Evolutionary conservation across 53 echinoderm and acorn worm genomes (phyloP), one percentile per base, ranked within the genome.

Genomic region (Mesocentrotus franciscanus): DNA sequence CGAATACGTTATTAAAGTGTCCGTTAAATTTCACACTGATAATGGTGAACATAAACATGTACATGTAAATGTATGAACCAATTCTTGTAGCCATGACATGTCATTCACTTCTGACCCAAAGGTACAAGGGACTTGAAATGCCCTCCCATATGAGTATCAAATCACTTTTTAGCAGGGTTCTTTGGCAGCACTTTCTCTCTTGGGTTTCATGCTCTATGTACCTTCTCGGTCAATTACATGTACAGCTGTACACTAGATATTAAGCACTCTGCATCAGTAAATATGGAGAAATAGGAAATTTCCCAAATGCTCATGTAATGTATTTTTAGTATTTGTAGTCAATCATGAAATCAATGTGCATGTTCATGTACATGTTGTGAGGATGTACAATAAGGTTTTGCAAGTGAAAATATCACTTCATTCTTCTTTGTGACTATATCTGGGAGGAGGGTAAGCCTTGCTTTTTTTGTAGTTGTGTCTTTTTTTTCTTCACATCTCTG

Each of bases 121-220:
- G 87, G 9, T 87, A 26, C n/a, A 87, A 56, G 79, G 8, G 56
- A 85, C 9, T 22, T 55, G 18, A 15, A 4, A 12, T 87, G 2
- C 27, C 34, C 56, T 58, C 87, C 58, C 87, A 58, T 13, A 87
- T 87, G 87, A 87, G 87, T 87, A 87, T 26, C 87, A 87, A 87
- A 87, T 87, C 87, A 87, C 13, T 36, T 58, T 29, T 10, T 26
- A 87, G 58, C 2, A 87, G 58, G 58, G 34, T 59, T 57, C 57
- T 58, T 58, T 87, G 87, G 87, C 58, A 87, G 87, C 59, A n/a
- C 12, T 58, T 34, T 14, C 24, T 57, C 87, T 58, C 87, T n/a
- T 57, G 87, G 58, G 87, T 5, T 87, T 58, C 58, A 58, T 56
- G 84, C 84, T 42, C 49, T 49, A 49, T 84, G 39, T 84, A 18